These are phyloP conservation scores for Acronicta psi DNA, from an alignment of 2,888 invertebrate species.

Conservation along the genomic window DNA sequence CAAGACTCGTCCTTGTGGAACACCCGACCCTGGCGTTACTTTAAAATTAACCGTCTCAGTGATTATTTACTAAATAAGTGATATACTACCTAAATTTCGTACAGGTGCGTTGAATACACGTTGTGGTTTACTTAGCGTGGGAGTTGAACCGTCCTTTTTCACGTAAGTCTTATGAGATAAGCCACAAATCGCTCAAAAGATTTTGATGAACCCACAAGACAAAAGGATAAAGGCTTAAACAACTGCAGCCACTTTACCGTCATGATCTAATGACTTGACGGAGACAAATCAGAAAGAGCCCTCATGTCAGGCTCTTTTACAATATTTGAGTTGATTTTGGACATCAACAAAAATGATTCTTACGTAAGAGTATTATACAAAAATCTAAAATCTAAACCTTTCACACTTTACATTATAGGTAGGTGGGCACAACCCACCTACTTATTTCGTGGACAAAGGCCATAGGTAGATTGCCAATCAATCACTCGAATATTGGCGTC, in stretches of 20 bases:
- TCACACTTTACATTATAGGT: conserved; percentile 11
- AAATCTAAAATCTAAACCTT: not conserved
- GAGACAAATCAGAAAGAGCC: too few relatives aligned
- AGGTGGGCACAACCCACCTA: not conserved
- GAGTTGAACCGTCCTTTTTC: conserved; percentile 5
- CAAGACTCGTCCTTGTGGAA: conserved; percentile 81
- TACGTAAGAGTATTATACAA: not conserved
- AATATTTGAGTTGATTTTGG: not conserved
- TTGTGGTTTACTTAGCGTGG: conserved; percentile 1
- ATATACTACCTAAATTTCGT: conserved; percentile 30
- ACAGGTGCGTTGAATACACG: conserved; percentile 9
- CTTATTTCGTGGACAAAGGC: conserved; percentile 33
- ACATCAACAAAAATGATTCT: not conserved
- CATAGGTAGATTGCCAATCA: conserved; percentile 46
- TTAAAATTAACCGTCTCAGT: conserved; percentile 83
- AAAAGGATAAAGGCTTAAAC: not conserved
- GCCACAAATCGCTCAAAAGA: too few relatives aligned
- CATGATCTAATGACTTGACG: too few relatives aligned
- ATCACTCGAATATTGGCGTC: conserved; percentile 58
- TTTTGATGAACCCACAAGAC: not conserved
- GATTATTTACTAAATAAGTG: conserved; percentile 66
- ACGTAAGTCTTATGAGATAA: too few relatives aligned
- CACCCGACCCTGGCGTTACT: conserved; percentile 75
- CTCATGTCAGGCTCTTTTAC: too few relatives aligned
- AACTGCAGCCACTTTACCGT: not conserved